Base-by-base conservation (phyloP, 64 coral and sea anemone genomes). In the Montipora efflorescens region DNA sequence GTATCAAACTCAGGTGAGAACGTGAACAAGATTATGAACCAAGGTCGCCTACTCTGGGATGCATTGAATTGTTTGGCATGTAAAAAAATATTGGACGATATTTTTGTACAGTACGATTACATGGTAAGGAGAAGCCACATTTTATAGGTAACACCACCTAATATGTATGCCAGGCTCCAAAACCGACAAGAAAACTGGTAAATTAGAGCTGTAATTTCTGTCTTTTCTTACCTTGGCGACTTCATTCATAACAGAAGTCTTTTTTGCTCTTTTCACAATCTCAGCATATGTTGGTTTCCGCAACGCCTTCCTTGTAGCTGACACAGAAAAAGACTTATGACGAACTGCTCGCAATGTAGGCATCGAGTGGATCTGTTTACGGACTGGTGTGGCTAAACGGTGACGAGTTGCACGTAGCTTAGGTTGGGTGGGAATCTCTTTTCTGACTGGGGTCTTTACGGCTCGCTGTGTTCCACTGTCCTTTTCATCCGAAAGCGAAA, bases 281-380 rank as follows among this genome's bases (percentile, higher is more conserved):
- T 99, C 98, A 12, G 98, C 98, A 87, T 99, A 99, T 20, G 95
- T 99, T 8, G 98, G 98, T 74, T 92, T 96, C 55, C 93, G 58
- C 48, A 57, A 5, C 8, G 74, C 52, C 59, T 78, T 77, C 61
- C 16, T 15, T 22, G 70, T 76, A 87, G n/a, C 64, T 15, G 36
- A 68, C 5, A 73, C 19, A 76, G 81, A 90, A 19, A 87, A 18
- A 7, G 98, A 96, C 90, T 93, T 96, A 2, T 95, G 82, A 47
- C 98, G 69, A 16, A 83, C 74, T 47, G 84, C 77, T 46, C 83
- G 87, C n/a, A 98, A 53, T 7, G 90, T 66, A 16, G 74, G 89
- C 15, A 90, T 87, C 4, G 18, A 49, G 8, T 94, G 88, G 76
- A 99, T 99, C 8, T 94, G 74, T 23, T 18, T 23, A 6, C 79